Evolutionary conservation across 2,888 invertebrate genomes (phyloP).

Genomic region (Aporophyla nigra): DNA sequence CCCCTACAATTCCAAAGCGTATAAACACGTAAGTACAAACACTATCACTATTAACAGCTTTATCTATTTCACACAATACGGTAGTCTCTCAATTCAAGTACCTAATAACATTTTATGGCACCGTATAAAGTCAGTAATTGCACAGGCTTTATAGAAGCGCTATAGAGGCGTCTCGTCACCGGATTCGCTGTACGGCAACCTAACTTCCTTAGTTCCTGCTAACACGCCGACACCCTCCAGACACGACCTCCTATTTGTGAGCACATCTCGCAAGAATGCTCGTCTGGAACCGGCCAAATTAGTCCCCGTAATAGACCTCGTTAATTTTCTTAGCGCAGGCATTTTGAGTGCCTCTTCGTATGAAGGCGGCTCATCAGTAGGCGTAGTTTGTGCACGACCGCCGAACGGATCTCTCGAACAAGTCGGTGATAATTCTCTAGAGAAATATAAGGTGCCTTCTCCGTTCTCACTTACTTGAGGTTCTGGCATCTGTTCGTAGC

Average conservation of each 20-base stretch:
- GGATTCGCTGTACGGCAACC: slow-evolving; percentile 83
- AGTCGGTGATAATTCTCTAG: slow-evolving; percentile 86
- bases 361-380: slow-evolving; percentile 91
- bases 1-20: slow-evolving; percentile 78
- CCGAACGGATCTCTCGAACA: slow-evolving; percentile 92
- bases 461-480: slow-evolving; percentile 75
- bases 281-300: slow-evolving; percentile 88
- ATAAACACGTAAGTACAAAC: slow-evolving; percentile 71
- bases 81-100: slow-evolving; percentile 56
- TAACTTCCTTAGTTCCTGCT: slow-evolving; percentile 85
- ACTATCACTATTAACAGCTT: slow-evolving; percentile 69
- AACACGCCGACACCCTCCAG: slow-evolving; percentile 87
- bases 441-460: slow-evolving; percentile 83
- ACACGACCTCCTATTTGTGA: slow-evolving; percentile 88
- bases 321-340: slow-evolving; percentile 90
- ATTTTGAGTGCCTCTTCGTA: slow-evolving; percentile 93
- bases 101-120: slow-evolving; percentile 81
- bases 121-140: slow-evolving; percentile 81
- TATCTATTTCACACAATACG: slow-evolving; percentile 60
- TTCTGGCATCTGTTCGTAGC: slow-evolving; percentile 84
- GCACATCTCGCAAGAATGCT: slow-evolving; percentile 87
- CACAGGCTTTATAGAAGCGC: slow-evolving; percentile 74
- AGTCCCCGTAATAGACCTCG: slow-evolving; percentile 92
- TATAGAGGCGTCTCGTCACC: slow-evolving; percentile 88
- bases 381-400: slow-evolving; percentile 90